Evolutionary conservation across 2,888 invertebrate species (phyloP).

Genomic region (Fragum whitleyi): DNA sequence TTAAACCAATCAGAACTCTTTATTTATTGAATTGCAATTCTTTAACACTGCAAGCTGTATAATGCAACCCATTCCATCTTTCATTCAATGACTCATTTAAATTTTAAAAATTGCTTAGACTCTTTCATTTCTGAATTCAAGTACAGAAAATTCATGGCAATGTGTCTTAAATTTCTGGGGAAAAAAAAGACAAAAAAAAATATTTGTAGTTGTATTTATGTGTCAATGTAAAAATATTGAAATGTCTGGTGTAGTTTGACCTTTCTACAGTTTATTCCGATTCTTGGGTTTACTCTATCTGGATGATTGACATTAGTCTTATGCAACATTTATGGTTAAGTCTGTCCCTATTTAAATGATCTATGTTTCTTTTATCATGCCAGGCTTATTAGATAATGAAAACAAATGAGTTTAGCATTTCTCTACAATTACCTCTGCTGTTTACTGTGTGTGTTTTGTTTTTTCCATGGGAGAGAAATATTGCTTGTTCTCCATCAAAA

Average conservation of each 20-base stretch:
- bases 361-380: conserved; percentile 53
- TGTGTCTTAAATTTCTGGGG: no score
- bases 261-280: conserved; percentile 15
- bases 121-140: no score
- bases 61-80: no score
- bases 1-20: no score
- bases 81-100: no score
- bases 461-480: not conserved
- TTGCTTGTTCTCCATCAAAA: conserved; percentile 5
- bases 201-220: not conserved
- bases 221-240: not conserved
- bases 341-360: conserved; percentile 47
- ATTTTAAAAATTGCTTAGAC: no score
- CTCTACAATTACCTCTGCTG: conserved; percentile 11
- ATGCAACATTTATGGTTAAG: conserved; percentile 28
- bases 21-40: no score
- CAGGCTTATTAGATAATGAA: conserved; percentile 53
- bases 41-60: no score
- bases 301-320: conserved; percentile 23
- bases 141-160: no score
- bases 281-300: not conserved
- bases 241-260: not conserved
- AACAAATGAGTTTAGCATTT: conserved; percentile 49
- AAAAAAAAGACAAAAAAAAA: no score
- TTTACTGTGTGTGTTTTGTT: not conserved